Evolutionary conservation across 2,888 invertebrate species (phyloP), one percentile per base, ranked within the genome.

Genomic region (Sialis lutaria): DNA sequence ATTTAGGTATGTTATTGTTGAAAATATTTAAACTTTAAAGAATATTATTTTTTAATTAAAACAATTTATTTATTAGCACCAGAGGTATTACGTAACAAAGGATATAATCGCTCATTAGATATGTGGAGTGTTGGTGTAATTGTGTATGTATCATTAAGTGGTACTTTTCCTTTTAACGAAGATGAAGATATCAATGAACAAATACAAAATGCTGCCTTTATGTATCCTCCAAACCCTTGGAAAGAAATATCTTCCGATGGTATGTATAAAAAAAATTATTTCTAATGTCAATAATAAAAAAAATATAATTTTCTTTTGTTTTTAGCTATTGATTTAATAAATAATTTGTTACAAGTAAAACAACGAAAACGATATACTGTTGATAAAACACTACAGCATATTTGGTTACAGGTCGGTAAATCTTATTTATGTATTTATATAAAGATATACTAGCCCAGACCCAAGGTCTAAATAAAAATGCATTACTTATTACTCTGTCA

Each of bases 91-190:
- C 80, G 96, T 53, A 96, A 97, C 69, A 97, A 97, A 66, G 96
- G 97, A 33, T 98, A 98, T 70, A 99, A 98, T 67, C 79, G 97
- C 3, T 96, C 96, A 0, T 69, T 98, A 59, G 98, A 98, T 67
- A 98, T 98, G 97, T 98, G 97, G 98, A 95, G 93, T 59, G 96
- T 97, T 44, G 98, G 98, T 33, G 98, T 98, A 2, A 97, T 98
- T 56, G 85, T 98, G 53, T 98, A 98, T 67, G 98, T 98, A 45
- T 95, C 95, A 52, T 73, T 98, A 42, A 95, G 95, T 57, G 98
- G 97, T 52, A 98, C 97, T 0, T 98, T 98, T 69, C 97, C 97
- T 33, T 98, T 98, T 70, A 98, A 98, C 67, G 98, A 98, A 69
- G 97, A 98, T 67, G 97, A 98, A 69, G 98, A 98, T 65, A 98